Evolutionary conservation across 2,113 vertebrate species (phyloP), one percentile per base, ranked within the genome.

Genomic region (Aramus guarauna): DNA sequence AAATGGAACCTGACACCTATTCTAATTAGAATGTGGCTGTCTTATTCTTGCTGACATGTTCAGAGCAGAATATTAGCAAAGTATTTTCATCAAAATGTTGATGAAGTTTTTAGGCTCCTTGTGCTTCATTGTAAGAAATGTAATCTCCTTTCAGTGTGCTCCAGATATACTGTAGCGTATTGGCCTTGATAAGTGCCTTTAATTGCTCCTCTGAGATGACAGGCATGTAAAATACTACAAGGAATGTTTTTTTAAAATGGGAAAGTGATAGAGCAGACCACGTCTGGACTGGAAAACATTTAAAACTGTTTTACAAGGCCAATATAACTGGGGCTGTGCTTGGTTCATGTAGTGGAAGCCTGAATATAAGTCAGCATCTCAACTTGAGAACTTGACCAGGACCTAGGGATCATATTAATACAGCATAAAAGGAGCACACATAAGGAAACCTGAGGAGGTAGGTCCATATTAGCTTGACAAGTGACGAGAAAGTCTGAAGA

Each of bases 301-400:
- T 53, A 7, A 10, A 77, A 32, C 59, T 77, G 17, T 43, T 93
- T 48, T 64, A 45, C 27, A 27, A 68, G 58, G 48, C 66, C 66
- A 58, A n/a, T 87, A 6, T 26, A 88, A 36, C 47, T 45, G 41
- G n/a, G 34, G 30, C 55, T 88, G 7, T 32, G 2, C 63, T 83
- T 88, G 48, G 11, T 68, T 92, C 36, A 12, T 0, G 1, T 50
- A 67, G 27, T 19, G 4, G 79, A 82, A 73, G 26, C 73, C 74
- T 97, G 87, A 87, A 82, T 89, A 24, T 56, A 88, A 93, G 20
- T 72, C 53, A 29, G 7, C 12, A 60, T 72, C 60, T 89, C 63
- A 37, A 62, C 39, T 47, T 32, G 34, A 68, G 60, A 75, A 48
- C 64, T 87, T 2, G 3, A 91, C 37, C 55, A 60, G 69, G 58